These are phyloP conservation scores for Crioceris asparagi DNA, from an alignment of 2,888 invertebrate species.

Conservation along the genomic window DNA sequence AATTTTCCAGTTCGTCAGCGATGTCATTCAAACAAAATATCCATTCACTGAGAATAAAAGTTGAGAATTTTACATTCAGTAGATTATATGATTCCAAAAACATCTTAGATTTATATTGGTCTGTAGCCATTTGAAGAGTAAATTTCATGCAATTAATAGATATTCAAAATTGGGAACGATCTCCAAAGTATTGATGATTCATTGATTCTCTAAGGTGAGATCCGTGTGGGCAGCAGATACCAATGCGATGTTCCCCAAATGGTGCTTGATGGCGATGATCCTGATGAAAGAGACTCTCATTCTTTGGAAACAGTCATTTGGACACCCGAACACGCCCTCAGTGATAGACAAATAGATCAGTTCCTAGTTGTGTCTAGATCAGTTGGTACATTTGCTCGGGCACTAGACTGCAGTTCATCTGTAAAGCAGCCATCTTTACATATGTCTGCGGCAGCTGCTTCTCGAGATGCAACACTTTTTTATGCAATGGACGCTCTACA, in stretches of 20 bases:
- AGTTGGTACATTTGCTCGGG: slow-evolving; percentile 97
- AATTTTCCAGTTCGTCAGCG: no score
- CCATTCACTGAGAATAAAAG: no score
- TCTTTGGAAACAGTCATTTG: slow-evolving; percentile 88
- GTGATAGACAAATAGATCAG: slow-evolving; percentile 96
- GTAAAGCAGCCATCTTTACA: slow-evolving; percentile 97
- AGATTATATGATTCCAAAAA: no score
- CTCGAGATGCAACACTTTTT: slow-evolving; percentile 95
- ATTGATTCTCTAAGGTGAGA: slow-evolving; percentile 63
- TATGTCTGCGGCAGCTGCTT: slow-evolving; percentile 99
- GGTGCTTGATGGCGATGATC: slow-evolving; percentile 56
- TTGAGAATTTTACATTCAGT: no score
- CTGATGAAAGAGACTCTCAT: slow-evolving; percentile 25
- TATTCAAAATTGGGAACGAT: no score
- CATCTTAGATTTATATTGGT: no score
- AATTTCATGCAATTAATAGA: no score
- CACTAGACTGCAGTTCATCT: slow-evolving; percentile 95
- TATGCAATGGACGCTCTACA: slow-evolving; percentile 96
- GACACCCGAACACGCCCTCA: slow-evolving; percentile 84
- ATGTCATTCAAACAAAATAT: no score
- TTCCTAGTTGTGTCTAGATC: slow-evolving; percentile 90
- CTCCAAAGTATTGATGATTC: no score
- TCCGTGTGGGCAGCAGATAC: slow-evolving; percentile 51
- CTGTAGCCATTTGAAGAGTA: no score
- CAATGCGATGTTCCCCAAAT: slow-evolving; percentile 87